Evolutionary conservation across 2,888 invertebrate genomes (phyloP).

Genomic region (Andrena flavipes): DNA sequence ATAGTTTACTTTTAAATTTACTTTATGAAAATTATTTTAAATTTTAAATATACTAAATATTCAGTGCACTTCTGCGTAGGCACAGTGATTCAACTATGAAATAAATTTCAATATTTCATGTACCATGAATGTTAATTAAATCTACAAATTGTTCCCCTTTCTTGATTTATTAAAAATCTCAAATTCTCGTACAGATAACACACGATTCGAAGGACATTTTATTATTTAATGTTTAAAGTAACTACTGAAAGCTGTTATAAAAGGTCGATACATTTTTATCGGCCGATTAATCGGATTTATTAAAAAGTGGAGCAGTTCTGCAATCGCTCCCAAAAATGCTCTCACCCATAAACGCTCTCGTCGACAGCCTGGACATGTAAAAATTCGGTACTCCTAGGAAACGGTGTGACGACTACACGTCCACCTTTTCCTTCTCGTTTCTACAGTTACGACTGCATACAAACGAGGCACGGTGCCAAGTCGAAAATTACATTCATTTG

Average conservation of each 20-base stretch:
- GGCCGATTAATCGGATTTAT: constrained; percentile 12
- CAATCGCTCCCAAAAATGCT: background rate
- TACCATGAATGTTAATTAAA: too few relatives aligned
- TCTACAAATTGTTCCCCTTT: too few relatives aligned
- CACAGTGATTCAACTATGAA: background rate
- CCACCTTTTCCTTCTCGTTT: constrained; percentile 17
- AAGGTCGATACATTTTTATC: background rate
- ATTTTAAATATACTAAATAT: background rate
- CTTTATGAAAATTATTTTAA: background rate
- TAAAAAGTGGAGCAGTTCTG: constrained; percentile 13
- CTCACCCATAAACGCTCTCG: background rate
- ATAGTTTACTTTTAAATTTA: background rate
- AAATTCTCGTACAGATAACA: background rate
- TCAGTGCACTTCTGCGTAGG: too few relatives aligned
- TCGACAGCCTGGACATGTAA: background rate
- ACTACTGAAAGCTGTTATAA: background rate
- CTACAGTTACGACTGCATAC: constrained; percentile 16
- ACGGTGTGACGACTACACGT: background rate
- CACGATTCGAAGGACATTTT: background rate
- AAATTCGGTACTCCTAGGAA: constrained; percentile 23
- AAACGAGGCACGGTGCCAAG: constrained; percentile 49
- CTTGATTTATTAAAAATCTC: too few relatives aligned
- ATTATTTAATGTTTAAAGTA: background rate
- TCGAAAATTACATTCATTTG: constrained; percentile 54
- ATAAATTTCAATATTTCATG: background rate